Evolutionary conservation across 2,113 vertebrate genomes (phyloP), one percentile per base, ranked within the genome.

Genomic region (Girardinichthys multiradiatus): DNA sequence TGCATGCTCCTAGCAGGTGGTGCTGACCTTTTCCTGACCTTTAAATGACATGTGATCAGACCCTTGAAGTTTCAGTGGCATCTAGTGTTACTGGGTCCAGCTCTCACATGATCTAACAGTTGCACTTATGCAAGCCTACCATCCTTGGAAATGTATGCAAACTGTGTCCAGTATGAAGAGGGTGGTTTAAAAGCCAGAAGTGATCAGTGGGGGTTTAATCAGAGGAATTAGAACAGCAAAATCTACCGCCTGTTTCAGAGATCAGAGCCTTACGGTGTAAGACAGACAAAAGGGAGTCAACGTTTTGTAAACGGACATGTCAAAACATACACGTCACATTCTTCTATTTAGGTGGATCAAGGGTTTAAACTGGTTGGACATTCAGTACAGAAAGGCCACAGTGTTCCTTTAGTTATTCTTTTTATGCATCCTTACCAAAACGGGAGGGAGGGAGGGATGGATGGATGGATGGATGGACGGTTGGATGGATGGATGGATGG

Each of bases 11-110:
- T 12, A 37, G 76, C 68, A 78, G 86, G 77, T 75, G 81, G 76
- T 33, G 26, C 72, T 35, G 84, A 74, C 86, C 87, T 91, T 91
- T 87, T 71, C 8, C 31, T 59, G 85, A 81, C 83, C 78, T 87
- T 83, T 86, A 62, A 66, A 72, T 42, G 37, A 35, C 82, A 74
- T 68, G 58, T 77, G 87, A 86, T 74, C 35, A 14, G 59, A 58
- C 74, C 73, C 80, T 78, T 81, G 72, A 86, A 74, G 74, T 70
- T 39, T 59, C 45, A 42, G 4, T 14, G 57, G 72, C 13, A 29
- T 79, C 68, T 79, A 64, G 84, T 85, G 76, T 83, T 77, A 81
- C 58, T 17, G 5, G 74, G 19, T 6, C n/a, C 29, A 1, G 19
- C 75, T 39, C 37, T 84, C 79, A 80, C 35, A 30, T 70, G 70